These are phyloP conservation scores for Crossocerus cetratus DNA, from an alignment of 2,888 invertebrate genomes.

Conservation along the genomic window DNA sequence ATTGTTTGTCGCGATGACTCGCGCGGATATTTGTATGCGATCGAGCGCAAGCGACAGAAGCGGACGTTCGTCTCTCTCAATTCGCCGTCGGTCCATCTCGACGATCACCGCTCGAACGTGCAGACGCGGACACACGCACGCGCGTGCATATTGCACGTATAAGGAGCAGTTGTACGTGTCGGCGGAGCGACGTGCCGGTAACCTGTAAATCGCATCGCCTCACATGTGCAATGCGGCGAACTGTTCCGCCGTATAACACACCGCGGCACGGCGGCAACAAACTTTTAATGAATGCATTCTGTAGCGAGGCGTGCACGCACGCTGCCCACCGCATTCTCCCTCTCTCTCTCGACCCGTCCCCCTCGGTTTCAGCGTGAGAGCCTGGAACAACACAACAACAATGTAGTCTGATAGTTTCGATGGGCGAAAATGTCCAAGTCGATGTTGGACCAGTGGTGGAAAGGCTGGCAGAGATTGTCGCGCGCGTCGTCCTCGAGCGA, in stretches of 20 bases:
- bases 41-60: no score
- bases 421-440: no score
- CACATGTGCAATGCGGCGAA: constrained; percentile 16
- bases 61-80: no score
- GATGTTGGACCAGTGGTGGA: no score
- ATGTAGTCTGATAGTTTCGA: no score
- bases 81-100: no score
- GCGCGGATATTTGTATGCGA: not conserved
- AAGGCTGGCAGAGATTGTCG: no score
- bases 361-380: no score
- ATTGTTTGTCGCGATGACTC: not conserved
- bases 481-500: no score
- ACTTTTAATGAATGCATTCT: constrained; percentile 44
- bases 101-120: not conserved
- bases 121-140: not conserved
- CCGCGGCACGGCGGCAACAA: constrained; percentile 19
- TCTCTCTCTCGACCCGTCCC: no score
- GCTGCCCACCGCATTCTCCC: constrained; percentile 4
- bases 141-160: constrained; percentile 13
- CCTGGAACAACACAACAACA: no score
- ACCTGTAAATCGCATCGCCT: constrained; percentile 20
- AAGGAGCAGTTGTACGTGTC: constrained; percentile 6
- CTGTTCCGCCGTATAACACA: constrained; percentile 16
- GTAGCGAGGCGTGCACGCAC: constrained; percentile 8
- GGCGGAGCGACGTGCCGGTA: not conserved